Evolutionary conservation across 2,113 vertebrate genomes (phyloP), one percentile per base, ranked within the genome.

Genomic region (Lanius collurio): DNA sequence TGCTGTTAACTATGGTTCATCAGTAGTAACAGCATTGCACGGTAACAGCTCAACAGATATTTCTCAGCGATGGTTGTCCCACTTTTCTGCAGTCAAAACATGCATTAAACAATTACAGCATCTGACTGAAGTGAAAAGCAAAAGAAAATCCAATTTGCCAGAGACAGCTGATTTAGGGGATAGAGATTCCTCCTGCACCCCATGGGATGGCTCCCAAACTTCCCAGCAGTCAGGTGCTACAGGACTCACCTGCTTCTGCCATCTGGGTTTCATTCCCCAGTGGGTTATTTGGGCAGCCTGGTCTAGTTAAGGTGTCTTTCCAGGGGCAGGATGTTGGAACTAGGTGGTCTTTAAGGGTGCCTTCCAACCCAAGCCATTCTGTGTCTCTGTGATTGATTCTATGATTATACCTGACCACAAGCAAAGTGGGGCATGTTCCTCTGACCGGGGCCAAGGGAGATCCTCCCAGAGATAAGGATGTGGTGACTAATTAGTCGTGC

Each of bases 71-170:
- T 1, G 6, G 10, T 16, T 50, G 21, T 76, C 30, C 23, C 1
- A 4, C 56, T 90, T 80, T 33, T 21, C 47, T 35, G 18, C 47
- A 49, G 65, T 41, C 53, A 75, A 52, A 77, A 46, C 44, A 64
- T 0, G 0, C 19, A 37, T n/a, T 64, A 86, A 76, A 47, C 26
- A 55, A 60, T 76, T 71, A 17, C 31, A 80, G 27, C 1, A 0
- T 70, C 53, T 49, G 50, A 37, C 23, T 44, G 31, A 87, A 81
- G 27, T 24, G 23, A 50, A 80, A 91, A 77, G 55, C 46, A 74
- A 44, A 75, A 87, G 20, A 67, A 84, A 89, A 77, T 55, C 73
- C 42, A 46, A 5, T n/a, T 63, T 0, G 0, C 41, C 30, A 3
- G 24, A 83, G 27, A 23, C 18, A 90, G 59, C 46, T 55, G 50